Evolutionary conservation across 1,140 invertebrate genomes (phyloP), one percentile per base, ranked within the genome.

Genomic region (Orius laevigatus): DNA sequence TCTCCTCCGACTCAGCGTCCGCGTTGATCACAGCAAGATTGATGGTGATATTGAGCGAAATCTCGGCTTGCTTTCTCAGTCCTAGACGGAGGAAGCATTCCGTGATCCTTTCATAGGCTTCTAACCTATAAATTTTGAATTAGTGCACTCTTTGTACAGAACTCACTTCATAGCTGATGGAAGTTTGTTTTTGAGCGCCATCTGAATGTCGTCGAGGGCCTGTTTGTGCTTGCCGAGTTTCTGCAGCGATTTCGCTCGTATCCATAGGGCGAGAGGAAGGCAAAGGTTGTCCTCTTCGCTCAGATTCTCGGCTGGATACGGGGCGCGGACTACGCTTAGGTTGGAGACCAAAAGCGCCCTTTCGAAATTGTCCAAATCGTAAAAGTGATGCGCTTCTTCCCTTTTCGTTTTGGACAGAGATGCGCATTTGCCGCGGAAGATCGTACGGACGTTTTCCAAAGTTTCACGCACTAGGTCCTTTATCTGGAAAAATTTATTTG

Each of bases 301-400:
- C 38, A 59, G 60, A 57, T 19, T 68, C 72, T 70, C 53, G 35
- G 19, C 20, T 48, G 65, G 63, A 48, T 63, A 60, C 9, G 78
- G 75, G 8, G 78, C 73, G 52, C 75, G 66, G 20, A 81, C 63
- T 1, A 81, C 70, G 2, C 73, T 71, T 57, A 79, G 72, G 58
- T 72, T 75, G 33, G 70, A 69, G 0, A 76, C 58, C 0, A 68
- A 53, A n/a, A 80, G 56, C 0, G 75, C 70, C 56, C 73, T 73
- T 12, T 64, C 56, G 2, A 66, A 58, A 38, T 77, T 61, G 1
- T 63, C 68, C 5, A 66, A 60, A 44, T 67, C 56, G 5, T 70
- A 56, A 3, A 61, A 59, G 15, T 60, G 43, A 33, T 70, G 63
- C 1, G 68, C 74, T 18, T 70, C 69, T 14, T 64, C 46, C n/a